Base-by-base conservation (phyloP, 2,113 vertebrate species). In the Vidua chalybeata region DNA sequence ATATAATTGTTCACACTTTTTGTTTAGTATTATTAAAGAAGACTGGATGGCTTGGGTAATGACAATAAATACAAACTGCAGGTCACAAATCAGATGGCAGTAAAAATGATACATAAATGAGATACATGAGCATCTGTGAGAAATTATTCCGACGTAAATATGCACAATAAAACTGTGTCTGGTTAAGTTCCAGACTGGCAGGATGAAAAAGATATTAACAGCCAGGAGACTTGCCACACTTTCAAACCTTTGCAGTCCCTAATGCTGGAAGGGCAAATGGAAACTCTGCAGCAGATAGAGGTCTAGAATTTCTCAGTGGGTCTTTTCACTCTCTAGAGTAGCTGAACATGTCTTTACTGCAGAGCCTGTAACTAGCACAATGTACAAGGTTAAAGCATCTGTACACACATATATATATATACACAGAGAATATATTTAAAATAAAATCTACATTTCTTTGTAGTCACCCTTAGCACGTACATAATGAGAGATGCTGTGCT, bases 261-360 rank as follows among this genome's bases (percentile, higher is more conserved):
- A 48, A 24, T 52, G 21, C 4, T 92, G 20, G 43, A 74, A 90
- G 6, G 37, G 15, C 13, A 88, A 81, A 74, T 20, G 24, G 67
- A 51, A 90, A 73, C 21, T 9, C 19, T 73, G 11, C 26, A 73
- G 27, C 23, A 78, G 19, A n/a, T 37, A 39, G 7, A 64, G 16
- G 26, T 10, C 21, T 74, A 54, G 35, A 18, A 84, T 59, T 74
- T 81, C 67, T 91, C 63, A 48, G 33, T 22, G 41, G 4, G 14
- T 46, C 21, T 84, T 67, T 78, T 67, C 1, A 7, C 30, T 73
- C 35, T 79, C 16, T 49, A 62, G 20, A 66, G n/a, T 13, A 48
- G 27, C 61, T 8, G 1, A 43, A 63, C 0, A 1, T 21, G 6
- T 49, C 17, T 51, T 12, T 31, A n/a, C 6, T 41, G 45, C 13